Percentiles rank a stretch among this genome's conserved stretches.
These are phyloP conservation scores for Anser cygnoides DNA, from an alignment of 2,113 vertebrate species.

Conservation along the genomic window DNA sequence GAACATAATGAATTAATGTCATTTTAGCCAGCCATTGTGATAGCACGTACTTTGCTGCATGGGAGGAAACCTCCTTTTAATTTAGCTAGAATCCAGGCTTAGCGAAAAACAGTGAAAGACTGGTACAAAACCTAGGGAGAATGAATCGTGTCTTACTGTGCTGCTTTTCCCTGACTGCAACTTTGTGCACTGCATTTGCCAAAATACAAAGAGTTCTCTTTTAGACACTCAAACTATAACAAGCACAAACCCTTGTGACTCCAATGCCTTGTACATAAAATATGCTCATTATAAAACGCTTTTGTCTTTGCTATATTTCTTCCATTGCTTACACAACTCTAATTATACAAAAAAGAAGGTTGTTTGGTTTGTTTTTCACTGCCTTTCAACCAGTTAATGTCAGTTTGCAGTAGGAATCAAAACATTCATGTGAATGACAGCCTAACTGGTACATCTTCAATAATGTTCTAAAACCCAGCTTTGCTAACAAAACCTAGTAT, in stretches of 20 bases:
- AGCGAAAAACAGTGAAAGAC: slow-evolving; percentile 8
- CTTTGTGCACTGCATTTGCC: neutral
- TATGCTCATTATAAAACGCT: slow-evolving; percentile 15
- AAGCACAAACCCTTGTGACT: slow-evolving; percentile 19
- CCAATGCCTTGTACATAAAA: slow-evolving; percentile 1
- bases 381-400: slow-evolving; percentile 1
- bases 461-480: neutral
- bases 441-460: slow-evolving; percentile 7
- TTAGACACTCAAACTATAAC: neutral
- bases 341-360: slow-evolving; percentile 11
- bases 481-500: neutral
- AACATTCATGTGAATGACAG: neutral
- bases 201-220: slow-evolving; percentile 46
- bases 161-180: slow-evolving; percentile 6
- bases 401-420: slow-evolving; percentile 4
- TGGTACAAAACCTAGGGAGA: slow-evolving; percentile 12
- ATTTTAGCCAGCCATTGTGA: slow-evolving; percentile 30
- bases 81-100: neutral
- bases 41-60: slow-evolving; percentile 1
- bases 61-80: slow-evolving; percentile 39
- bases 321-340: slow-evolving; percentile 16
- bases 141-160: slow-evolving; percentile 4
- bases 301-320: slow-evolving; percentile 39
- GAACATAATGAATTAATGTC: slow-evolving; percentile 27
- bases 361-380: slow-evolving; percentile 13